These are phyloP conservation scores for Gobio gobio DNA, from an alignment of 2,113 vertebrate genomes.

Conservation along the genomic window DNA sequence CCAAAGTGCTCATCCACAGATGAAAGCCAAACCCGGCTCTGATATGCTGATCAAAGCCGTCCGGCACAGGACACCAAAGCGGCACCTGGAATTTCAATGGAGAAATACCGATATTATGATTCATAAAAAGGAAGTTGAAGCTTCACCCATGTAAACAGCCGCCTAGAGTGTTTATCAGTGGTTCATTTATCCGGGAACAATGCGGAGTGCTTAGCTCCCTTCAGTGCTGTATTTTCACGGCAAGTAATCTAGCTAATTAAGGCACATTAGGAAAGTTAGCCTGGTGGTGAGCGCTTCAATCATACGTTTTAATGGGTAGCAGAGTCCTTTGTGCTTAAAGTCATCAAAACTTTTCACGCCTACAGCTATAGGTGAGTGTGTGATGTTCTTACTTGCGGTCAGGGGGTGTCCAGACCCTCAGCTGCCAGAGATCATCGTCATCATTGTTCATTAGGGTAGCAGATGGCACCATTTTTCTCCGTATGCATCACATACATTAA, in stretches of 20 bases:
- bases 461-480: conserved; percentile 32
- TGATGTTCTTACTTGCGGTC: conserved; percentile 32
- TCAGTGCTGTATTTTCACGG: conserved; percentile 13
- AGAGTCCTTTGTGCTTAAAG: conserved; percentile 38
- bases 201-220: conserved; percentile 15
- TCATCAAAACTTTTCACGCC: conserved; percentile 18
- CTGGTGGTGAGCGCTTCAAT: conserved; percentile 37
- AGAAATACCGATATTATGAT: conserved; percentile 52
- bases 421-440: conserved; percentile 36
- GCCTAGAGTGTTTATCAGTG: conserved; percentile 46
- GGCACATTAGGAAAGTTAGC: conserved; percentile 46
- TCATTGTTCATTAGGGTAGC: conserved; percentile 40
- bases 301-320: conserved; percentile 37
- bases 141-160: conserved; percentile 52
- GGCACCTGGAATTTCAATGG: conserved; percentile 60
- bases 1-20: conserved; percentile 51
- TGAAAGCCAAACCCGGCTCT: conserved; percentile 51
- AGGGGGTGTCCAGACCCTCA: conserved; percentile 18
- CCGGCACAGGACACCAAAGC: conserved; percentile 50
- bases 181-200: conserved; percentile 50
- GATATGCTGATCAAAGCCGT: conserved; percentile 58
- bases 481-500: conserved; percentile 21
- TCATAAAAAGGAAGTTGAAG: conserved; percentile 39
- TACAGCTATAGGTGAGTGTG: conserved; percentile 33
- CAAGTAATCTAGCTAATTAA: conserved; percentile 52